A percentile compares a stretch with the other conserved stretches of the same genome.
phyloP scores from a whole-genome alignment of 92 coral and sea anemone species.

The Anthopleura xanthogrammica region DNA sequence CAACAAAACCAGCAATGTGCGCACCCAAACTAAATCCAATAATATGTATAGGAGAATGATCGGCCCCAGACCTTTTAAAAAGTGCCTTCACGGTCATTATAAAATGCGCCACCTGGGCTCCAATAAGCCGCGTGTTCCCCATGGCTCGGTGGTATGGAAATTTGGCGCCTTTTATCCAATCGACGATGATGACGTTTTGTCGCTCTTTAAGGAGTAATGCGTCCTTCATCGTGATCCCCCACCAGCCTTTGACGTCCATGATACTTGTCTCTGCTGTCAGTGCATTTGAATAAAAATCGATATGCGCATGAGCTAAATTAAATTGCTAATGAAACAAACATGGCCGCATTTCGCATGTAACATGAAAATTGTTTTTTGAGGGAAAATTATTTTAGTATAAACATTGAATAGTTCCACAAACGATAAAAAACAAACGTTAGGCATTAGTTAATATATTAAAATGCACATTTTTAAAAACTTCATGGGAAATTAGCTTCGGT shows the following conservation, averaged over 20 bases:
- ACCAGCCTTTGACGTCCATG: constrained; percentile 31
- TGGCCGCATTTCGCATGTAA: no score
- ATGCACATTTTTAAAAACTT: no score
- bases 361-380: no score
- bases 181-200: constrained; percentile 52
- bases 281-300: background rate
- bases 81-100: constrained; percentile 45
- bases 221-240: constrained; percentile 59
- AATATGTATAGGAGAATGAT: constrained; percentile 41
- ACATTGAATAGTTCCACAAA: no score
- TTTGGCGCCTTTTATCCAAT: constrained; percentile 65
- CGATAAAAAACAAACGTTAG: no score
- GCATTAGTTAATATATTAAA: no score
- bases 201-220: constrained; percentile 33
- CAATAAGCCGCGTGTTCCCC: constrained; percentile 62
- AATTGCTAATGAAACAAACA: no score
- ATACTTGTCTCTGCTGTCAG: constrained; percentile 5
- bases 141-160: constrained; percentile 36
- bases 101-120: constrained; percentile 46
- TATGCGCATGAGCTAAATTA: no score
- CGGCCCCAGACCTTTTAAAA: constrained; percentile 20
- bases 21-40: constrained; percentile 70
- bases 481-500: no score
- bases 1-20: constrained; percentile 65
- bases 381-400: no score